Conservation (phyloP, 2,888 invertebrate species). For the Leptarthrus brevirostris region DNA sequence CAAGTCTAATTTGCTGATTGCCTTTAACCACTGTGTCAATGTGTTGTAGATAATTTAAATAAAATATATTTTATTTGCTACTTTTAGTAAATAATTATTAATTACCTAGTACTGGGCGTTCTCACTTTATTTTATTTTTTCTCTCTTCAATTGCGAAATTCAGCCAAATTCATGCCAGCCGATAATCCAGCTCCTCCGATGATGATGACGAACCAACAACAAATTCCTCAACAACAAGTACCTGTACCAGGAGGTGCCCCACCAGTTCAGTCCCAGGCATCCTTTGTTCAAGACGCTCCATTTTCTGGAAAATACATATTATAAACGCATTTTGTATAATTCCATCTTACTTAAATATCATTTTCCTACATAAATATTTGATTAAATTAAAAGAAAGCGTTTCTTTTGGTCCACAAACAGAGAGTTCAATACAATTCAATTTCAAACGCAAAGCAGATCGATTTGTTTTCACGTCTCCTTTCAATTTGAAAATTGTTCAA, state of each 20-base stretch:
- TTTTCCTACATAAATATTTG: constrained; percentile 26
- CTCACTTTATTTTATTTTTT: not conserved
- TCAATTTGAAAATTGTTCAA: constrained; percentile 12
- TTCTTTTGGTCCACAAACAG: not conserved
- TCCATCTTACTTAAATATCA: constrained; percentile 16
- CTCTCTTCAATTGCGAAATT: not conserved
- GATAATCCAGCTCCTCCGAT: constrained; percentile 35
- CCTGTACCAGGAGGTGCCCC: constrained; percentile 69
- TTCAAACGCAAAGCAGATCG: not conserved
- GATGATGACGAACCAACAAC: constrained; percentile 53
- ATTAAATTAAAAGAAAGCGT: not conserved
- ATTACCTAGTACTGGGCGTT: not conserved
- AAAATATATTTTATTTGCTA: constrained; percentile 42
- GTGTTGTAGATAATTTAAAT: constrained; percentile 51
- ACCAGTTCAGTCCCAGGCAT: constrained; percentile 69
- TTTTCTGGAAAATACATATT: constrained; percentile 37
- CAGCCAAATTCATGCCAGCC: constrained; percentile 56
- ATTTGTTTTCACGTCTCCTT: not conserved
- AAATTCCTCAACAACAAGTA: constrained; percentile 63
- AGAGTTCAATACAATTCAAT: not conserved
- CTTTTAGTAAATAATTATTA: not conserved
- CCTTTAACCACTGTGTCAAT: constrained; percentile 53
- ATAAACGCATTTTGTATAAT: constrained; percentile 28
- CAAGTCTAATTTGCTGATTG: constrained; percentile 42
- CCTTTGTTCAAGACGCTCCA: constrained; percentile 70